Conservation (phyloP, 2,797 vertebrate genomes). For the Anguilla obscura region DNA sequence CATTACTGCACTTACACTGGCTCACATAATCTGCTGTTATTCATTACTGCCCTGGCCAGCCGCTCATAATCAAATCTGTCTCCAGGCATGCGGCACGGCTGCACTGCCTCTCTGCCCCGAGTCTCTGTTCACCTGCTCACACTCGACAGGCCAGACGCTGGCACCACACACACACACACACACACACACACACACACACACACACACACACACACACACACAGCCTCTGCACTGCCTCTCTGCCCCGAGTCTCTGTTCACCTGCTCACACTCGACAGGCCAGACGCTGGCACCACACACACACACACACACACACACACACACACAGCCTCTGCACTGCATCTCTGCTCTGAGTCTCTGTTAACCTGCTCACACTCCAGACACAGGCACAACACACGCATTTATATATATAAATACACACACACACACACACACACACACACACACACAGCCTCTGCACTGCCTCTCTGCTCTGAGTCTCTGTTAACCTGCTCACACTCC, state of each 20-base stretch:
- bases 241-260: background rate
- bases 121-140: conserved; percentile 6
- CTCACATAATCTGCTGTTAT: conserved; percentile 39
- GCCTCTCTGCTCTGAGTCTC: background rate
- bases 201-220: background rate
- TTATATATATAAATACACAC: conserved; percentile 6
- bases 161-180: conserved; percentile 5
- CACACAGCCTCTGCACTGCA: background rate
- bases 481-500: background rate
- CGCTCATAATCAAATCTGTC: conserved; percentile 42
- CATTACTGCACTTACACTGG: conserved; percentile 36
- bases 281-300: background rate
- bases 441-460: too few species aligned
- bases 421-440: background rate
- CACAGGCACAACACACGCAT: background rate
- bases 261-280: conserved; percentile 6
- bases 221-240: background rate
- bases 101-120: background rate
- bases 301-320: background rate
- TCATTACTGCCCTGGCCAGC: conserved; percentile 33
- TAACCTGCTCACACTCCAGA: background rate
- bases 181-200: background rate
- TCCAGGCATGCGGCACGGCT: conserved; percentile 32
- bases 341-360: too few species aligned
- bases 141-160: background rate